phyloP scores from a whole-genome alignment of 1,140 invertebrate genomes.

The Drosophila jambulina region DNA sequence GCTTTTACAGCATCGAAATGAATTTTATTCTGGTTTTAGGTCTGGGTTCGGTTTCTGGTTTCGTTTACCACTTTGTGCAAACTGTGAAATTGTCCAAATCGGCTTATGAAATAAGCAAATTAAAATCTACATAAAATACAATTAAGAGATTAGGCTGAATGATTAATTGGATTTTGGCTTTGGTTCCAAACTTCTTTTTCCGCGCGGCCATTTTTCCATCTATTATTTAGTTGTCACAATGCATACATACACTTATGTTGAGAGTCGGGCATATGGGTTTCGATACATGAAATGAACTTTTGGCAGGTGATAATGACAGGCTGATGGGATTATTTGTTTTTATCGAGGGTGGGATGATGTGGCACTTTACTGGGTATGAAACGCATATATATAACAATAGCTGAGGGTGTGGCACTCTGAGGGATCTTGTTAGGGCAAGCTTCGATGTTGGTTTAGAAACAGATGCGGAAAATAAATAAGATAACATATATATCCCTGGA shows the following conservation, averaged over 20 bases:
- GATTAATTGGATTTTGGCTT: slow-evolving; percentile 76
- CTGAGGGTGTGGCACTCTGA: slow-evolving; percentile 19
- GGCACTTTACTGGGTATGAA: slow-evolving; percentile 14
- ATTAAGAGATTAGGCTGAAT: slow-evolving; percentile 77
- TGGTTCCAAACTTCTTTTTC: slow-evolving; percentile 21
- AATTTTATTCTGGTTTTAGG: slow-evolving; percentile 35
- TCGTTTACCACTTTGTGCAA: slow-evolving; percentile 54
- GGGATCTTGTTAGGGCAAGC: not conserved
- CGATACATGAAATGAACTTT: slow-evolving; percentile 15
- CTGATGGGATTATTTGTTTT: slow-evolving; percentile 37
- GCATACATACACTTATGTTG: slow-evolving; percentile 28
- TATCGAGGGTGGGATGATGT: slow-evolving; percentile 32
- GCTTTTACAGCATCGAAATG: slow-evolving; percentile 42
- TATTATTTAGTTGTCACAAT: slow-evolving; percentile 54
- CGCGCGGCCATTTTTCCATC: slow-evolving; percentile 18
- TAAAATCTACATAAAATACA: slow-evolving; percentile 78
- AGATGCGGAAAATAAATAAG: slow-evolving; percentile 18
- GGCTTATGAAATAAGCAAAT: slow-evolving; percentile 79
- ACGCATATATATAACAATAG: not conserved
- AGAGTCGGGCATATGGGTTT: slow-evolving; percentile 33
- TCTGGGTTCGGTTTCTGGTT: slow-evolving; percentile 25
- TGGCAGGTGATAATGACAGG: slow-evolving; percentile 51
- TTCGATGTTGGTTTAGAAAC: slow-evolving; percentile 6
- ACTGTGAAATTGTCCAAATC: slow-evolving; percentile 79
- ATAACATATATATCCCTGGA: not conserved